Evolutionary conservation across 2,113 vertebrate genomes (phyloP).

Genomic region (Antechinus stuartii): DNA sequence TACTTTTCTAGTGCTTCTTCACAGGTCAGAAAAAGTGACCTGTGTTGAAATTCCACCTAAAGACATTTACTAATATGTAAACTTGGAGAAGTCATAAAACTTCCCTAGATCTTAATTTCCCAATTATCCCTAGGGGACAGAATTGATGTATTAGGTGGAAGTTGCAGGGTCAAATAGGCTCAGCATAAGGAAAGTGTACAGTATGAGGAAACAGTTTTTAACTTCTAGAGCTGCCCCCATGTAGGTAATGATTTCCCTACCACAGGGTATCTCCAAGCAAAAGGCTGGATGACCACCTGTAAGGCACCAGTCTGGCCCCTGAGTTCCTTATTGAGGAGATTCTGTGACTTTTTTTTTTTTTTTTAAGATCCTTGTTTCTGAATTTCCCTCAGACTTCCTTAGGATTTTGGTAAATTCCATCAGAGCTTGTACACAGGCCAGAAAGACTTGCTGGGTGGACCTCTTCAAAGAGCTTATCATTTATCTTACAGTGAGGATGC

Average conservation of each 20-base stretch:
- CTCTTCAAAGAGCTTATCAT: neutral
- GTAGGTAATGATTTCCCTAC: neutral
- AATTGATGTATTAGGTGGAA: neutral
- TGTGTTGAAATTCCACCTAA: neutral
- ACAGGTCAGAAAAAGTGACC: neutral
- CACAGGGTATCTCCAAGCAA: neutral
- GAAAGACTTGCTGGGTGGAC: neutral
- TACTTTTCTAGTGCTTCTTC: neutral
- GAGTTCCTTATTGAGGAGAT: neutral
- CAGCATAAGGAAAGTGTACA: neutral
- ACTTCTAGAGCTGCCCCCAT: neutral
- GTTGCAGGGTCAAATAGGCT: neutral
- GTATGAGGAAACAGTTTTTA: neutral
- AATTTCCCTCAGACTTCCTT: neutral
- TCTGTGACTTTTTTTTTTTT: neutral
- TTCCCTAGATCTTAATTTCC: neutral
- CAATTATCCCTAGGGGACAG: neutral
- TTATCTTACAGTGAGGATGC: neutral
- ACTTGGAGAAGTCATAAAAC: neutral
- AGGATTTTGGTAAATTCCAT: neutral
- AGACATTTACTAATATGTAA: neutral
- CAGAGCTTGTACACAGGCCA: neutral
- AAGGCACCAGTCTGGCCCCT: neutral
- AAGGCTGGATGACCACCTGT: neutral
- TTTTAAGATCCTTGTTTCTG: neutral